Evolutionary conservation across 1,140 invertebrate genomes (phyloP).

Genomic region (Cydia strobilella): DNA sequence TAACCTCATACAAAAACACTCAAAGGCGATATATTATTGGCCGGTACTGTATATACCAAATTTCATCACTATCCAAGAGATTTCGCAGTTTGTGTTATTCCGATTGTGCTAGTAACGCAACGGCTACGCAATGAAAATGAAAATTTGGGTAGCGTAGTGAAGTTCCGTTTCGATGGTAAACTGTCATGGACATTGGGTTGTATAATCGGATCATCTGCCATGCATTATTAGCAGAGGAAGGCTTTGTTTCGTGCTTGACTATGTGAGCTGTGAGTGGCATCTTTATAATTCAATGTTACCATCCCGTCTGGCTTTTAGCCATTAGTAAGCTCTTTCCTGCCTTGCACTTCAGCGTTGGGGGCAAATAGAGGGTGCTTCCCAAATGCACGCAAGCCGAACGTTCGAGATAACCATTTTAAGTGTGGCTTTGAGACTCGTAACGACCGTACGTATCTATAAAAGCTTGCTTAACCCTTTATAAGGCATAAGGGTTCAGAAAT

Average conservation of each 20-base stretch:
- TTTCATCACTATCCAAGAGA: too few relatives aligned
- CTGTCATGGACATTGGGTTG: background rate
- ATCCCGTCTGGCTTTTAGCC: background rate
- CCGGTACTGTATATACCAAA: too few relatives aligned
- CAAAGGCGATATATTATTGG: too few relatives aligned
- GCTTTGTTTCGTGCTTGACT: background rate
- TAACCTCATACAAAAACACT: too few relatives aligned
- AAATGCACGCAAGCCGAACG: background rate
- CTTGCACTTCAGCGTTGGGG: background rate
- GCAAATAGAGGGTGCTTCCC: background rate
- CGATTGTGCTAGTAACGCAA: too few relatives aligned
- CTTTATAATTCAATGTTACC: constrained; percentile 9
- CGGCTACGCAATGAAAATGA: background rate
- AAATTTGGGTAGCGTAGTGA: background rate
- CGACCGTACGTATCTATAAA: background rate
- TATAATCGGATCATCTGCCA: background rate
- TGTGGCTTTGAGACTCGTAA: background rate
- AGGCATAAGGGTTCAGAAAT: too few relatives aligned
- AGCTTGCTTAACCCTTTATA: too few relatives aligned
- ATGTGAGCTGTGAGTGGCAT: background rate
- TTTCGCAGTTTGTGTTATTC: too few relatives aligned
- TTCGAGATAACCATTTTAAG: background rate
- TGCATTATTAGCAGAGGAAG: background rate
- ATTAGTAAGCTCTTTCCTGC: background rate
- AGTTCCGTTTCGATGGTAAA: background rate